phyloP scores from a whole-genome alignment of 2,113 vertebrate species.

The Pomatorhinus ruficollis region DNA sequence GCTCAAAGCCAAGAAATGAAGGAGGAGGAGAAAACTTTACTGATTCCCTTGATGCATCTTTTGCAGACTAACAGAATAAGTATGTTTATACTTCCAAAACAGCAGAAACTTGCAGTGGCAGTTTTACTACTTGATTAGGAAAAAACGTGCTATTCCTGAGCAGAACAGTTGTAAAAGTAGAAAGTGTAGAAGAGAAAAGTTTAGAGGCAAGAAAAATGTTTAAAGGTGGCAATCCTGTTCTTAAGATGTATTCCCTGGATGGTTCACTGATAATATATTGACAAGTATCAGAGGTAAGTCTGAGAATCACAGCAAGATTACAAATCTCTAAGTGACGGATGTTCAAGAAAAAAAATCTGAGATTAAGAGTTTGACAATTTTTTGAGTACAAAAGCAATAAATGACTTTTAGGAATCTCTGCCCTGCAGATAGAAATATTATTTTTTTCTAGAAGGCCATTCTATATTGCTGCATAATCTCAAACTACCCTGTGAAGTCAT shows the following conservation, averaged over 20 bases:
- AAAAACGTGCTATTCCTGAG: background rate
- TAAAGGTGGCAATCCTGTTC: background rate
- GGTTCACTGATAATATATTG: background rate
- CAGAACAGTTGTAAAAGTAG: background rate
- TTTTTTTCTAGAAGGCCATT: background rate
- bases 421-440: background rate
- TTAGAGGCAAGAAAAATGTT: background rate
- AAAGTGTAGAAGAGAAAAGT: background rate
- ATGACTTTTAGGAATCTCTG: background rate
- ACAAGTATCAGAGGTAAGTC: background rate
- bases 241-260: background rate
- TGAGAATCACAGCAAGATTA: background rate
- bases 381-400: background rate
- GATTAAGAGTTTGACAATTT: background rate
- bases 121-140: background rate
- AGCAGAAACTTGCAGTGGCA: background rate
- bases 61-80: background rate
- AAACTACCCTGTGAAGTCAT: background rate
- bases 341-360: background rate
- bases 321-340: background rate
- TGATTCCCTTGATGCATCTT: background rate
- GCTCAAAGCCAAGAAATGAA: background rate
- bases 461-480: background rate
- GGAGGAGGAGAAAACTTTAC: conserved; percentile 1
- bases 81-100: background rate